phyloP scores from a whole-genome alignment of 2,888 invertebrate species.

The Synanthedon formicaeformis region DNA sequence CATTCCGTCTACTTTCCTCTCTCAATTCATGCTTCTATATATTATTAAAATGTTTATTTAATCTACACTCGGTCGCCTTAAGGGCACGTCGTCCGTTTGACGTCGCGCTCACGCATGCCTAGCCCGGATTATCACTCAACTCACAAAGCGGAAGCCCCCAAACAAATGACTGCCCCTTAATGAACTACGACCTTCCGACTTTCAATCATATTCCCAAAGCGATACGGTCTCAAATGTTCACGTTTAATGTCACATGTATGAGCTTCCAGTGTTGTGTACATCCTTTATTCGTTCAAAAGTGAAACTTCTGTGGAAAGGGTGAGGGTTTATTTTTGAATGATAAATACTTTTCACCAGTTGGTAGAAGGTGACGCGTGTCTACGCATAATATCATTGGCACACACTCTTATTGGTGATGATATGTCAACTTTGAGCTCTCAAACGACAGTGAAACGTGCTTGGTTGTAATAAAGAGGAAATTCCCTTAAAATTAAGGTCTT shows the following conservation, averaged over 20 bases:
- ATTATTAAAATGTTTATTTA: constrained; percentile 14
- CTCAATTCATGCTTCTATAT: constrained; percentile 29
- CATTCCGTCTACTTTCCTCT: constrained; percentile 22
- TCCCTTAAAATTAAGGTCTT: not conserved
- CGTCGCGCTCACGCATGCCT: constrained; percentile 45
- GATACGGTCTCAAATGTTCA: not conserved
- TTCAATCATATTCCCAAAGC: not conserved
- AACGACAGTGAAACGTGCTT: constrained; percentile 8
- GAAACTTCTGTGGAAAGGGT: constrained; percentile 1
- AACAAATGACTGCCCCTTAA: constrained; percentile 43
- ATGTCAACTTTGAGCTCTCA: constrained; percentile 44
- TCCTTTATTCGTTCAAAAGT: constrained; percentile 1
- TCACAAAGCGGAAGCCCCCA: constrained; percentile 31
- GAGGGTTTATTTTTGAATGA: not conserved
- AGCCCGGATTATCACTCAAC: constrained; percentile 41
- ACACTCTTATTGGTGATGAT: constrained; percentile 54
- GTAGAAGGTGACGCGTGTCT: constrained; percentile 38
- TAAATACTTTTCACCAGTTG: not conserved
- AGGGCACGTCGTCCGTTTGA: constrained; percentile 25
- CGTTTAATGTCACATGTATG: not conserved
- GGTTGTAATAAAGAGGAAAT: not conserved
- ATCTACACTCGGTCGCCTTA: constrained; percentile 35
- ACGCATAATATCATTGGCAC: constrained; percentile 63
- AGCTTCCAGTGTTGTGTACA: constrained; percentile 2
- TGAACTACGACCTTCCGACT: constrained; percentile 27